Conservation (phyloP, 2,888 invertebrate species). For the Macroteleia sp. region DNA sequence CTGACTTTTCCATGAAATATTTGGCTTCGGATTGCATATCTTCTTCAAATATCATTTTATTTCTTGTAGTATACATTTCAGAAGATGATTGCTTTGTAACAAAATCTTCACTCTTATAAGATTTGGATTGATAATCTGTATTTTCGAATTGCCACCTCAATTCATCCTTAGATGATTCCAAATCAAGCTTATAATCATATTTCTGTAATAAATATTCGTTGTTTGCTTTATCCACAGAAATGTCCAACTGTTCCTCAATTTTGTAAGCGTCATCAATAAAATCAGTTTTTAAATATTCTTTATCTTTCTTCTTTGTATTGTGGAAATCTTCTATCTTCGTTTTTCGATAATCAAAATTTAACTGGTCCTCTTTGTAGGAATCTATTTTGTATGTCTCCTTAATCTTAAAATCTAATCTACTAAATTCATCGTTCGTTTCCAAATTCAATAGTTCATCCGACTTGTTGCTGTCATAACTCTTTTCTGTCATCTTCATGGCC, state of each 20-base stretch:
- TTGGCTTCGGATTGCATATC: conserved; percentile 59
- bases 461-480: conserved; percentile 20
- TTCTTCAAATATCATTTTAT: conserved; percentile 26
- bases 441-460: neutral
- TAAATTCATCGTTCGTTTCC: conserved; percentile 1
- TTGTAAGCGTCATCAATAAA: neutral
- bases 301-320: neutral
- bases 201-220: neutral
- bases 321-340: conserved; percentile 13
- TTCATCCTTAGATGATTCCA: neutral
- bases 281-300: neutral
- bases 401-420: neutral
- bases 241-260: too few relatives aligned
- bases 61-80: conserved; percentile 1
- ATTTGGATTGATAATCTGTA: conserved; percentile 10
- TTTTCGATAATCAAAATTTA: neutral
- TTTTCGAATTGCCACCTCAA: conserved; percentile 13
- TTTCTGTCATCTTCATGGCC: neutral
- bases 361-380: neutral
- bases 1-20: conserved; percentile 14
- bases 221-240: neutral
- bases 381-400: neutral
- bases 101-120: too few relatives aligned
- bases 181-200: conserved; percentile 3
- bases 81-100: too few relatives aligned